Evolutionary conservation across 2,113 vertebrate species (phyloP), one percentile per base, ranked within the genome.

Genomic region (Osmerus eperlanus): DNA sequence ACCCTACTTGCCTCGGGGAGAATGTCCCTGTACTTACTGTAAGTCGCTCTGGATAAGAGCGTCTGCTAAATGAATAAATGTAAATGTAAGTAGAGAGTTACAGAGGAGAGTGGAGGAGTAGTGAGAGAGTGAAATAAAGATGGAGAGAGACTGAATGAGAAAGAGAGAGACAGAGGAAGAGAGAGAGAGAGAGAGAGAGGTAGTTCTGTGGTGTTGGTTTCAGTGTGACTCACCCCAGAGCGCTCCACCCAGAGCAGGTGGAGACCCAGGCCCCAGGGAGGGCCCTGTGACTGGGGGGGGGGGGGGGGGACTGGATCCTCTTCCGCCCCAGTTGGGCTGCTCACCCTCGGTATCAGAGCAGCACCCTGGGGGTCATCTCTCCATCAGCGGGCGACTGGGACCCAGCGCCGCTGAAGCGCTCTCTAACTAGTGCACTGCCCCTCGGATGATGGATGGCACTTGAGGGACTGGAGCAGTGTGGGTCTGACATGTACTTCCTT

Each of bases 391-490:
- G 72, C 78, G 78, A 84, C 81, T 78, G 83, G 81, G 80, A 86
- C 83, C 9, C 68, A 81, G 77, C 83, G 86, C 78, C 5, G 79
- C 85, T 80, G 82, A 87, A 90, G 85, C 85, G 81, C 86, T 78
- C 84, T 88, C 87, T 90, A 90, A 90, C 89, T 89, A 89, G 89
- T 90, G 88, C 85, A 88, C 84, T 89, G 89, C 83, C 88, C 91
- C 87, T 84, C 85, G 32, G 81, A 87, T 92, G 90, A 92, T 92
- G 88, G 89, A 91, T 91, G 83, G 82, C 84, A 90, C 89, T 89
- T 85, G 86, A 89, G 91, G 89, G 90, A 92, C 81, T 86, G 60
- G 83, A 87, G 80, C 89, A 81, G 87, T 86, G 83, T 84, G 80
- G 82, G 76, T 80, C 84, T 86, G 88, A 91, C 88, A 89, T 89